Conservation (phyloP, 2,113 vertebrate genomes). For the Muscicapa adusta region DNA sequence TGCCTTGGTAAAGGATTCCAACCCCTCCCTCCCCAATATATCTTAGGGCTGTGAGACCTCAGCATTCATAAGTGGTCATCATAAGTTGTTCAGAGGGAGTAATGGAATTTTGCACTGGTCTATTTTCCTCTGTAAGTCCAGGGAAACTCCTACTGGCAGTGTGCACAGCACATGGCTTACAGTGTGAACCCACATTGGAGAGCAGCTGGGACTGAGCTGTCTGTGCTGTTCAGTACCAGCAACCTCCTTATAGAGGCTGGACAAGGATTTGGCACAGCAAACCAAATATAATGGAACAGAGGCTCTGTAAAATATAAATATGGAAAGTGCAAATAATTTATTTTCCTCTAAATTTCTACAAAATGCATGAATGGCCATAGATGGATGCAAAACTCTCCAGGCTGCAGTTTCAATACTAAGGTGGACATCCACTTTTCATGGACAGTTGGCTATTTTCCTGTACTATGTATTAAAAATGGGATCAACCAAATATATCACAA, state of each 20-base stretch:
- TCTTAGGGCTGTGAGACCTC: not conserved
- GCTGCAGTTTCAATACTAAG: not conserved
- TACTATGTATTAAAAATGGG: not conserved
- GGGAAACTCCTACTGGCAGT: not conserved
- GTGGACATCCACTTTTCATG: not conserved
- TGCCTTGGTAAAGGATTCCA: not conserved
- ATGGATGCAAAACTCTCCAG: not conserved
- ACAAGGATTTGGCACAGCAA: not conserved
- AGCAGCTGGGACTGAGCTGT: not conserved
- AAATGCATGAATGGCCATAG: not conserved
- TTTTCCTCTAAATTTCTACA: not conserved
- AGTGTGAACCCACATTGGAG: not conserved
- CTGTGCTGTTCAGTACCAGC: not conserved
- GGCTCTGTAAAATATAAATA: not conserved
- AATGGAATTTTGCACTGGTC: not conserved
- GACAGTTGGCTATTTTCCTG: not conserved
- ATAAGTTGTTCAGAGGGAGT: not conserved
- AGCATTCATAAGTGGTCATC: not conserved
- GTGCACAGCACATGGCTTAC: not conserved
- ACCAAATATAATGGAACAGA: not conserved
- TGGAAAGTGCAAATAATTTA: not conserved
- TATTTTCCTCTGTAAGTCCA: not conserved
- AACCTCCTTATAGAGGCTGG: not conserved
- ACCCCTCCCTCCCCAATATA: rapidly evolving
- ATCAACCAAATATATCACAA: not conserved